A percentile compares a stretch with the other conserved stretches of the same genome.
These are phyloP conservation scores for Aleiodes alternator DNA, from an alignment of 2,888 invertebrate genomes.

Conservation along the genomic window DNA sequence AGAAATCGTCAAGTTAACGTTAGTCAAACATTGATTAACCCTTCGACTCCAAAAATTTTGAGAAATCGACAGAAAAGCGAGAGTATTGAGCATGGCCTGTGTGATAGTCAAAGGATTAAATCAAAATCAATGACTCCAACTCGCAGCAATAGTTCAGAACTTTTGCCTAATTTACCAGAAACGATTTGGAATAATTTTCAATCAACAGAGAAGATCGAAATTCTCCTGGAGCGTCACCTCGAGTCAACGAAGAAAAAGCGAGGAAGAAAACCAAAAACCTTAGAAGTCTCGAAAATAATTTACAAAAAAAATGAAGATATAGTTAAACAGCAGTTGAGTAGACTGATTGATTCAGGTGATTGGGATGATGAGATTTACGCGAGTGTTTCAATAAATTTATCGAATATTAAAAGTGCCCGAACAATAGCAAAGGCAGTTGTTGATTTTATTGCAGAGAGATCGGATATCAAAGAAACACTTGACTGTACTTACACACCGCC, in stretches of 20 bases:
- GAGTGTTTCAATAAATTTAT: constrained; percentile 59
- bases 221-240: constrained; percentile 40
- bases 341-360: constrained; percentile 55
- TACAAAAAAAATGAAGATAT: constrained; percentile 43
- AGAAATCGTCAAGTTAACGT: constrained; percentile 50
- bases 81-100: too few relatives aligned
- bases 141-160: background rate
- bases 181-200: background rate
- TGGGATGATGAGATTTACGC: constrained; percentile 63
- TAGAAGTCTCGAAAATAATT: constrained; percentile 14
- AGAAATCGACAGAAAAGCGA: too few relatives aligned
- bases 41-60: too few relatives aligned
- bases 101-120: background rate
- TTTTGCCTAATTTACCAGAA: background rate
- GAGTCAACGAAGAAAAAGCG: background rate
- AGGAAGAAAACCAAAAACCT: background rate
- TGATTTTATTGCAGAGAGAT: constrained; percentile 55
- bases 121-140: background rate
- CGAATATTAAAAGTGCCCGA: constrained; percentile 52
- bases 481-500: constrained; percentile 73
- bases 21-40: background rate
- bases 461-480: constrained; percentile 62
- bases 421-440: constrained; percentile 65
- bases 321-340: constrained; percentile 59
- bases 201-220: constrained; percentile 30